Evolutionary conservation across 2,888 invertebrate genomes (phyloP).

Genomic region (Meiosimyza decipiens): DNA sequence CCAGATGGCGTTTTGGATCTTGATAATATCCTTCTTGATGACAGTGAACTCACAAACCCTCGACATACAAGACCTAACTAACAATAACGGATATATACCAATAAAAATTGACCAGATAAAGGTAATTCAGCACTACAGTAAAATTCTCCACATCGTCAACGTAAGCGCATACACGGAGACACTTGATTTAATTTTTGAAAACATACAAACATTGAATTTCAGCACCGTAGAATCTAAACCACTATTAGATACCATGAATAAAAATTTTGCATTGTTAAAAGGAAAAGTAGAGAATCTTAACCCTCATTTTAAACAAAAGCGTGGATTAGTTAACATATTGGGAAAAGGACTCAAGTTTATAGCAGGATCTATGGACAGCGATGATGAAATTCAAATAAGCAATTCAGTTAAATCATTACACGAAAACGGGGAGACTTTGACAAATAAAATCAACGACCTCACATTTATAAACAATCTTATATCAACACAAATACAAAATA

Average conservation of each 20-base stretch:
- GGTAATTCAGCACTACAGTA: conserved; percentile 37
- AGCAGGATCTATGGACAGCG: conserved; percentile 43
- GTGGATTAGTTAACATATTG: conserved; percentile 39
- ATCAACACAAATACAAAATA: conserved; percentile 43
- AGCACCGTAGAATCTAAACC: conserved; percentile 29
- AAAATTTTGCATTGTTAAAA: conserved; percentile 37
- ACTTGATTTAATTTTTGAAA: conserved; percentile 31
- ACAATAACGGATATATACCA: conserved; percentile 42
- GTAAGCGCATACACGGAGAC: conserved; percentile 36
- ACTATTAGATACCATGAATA: conserved; percentile 34
- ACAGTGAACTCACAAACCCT: conserved; percentile 34
- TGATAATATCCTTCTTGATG: conserved; percentile 25
- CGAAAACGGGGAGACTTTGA: conserved; percentile 33
- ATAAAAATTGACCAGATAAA: conserved; percentile 38
- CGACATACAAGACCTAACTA: conserved; percentile 40
- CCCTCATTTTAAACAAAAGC: conserved; percentile 37
- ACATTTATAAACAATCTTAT: too few relatives aligned
- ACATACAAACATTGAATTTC: conserved; percentile 28
- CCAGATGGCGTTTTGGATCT: conserved; percentile 19
- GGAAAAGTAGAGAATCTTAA: conserved; percentile 32
- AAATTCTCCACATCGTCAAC: conserved; percentile 42
- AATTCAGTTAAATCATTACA: conserved; percentile 33
- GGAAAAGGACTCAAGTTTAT: conserved; percentile 41
- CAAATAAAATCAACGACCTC: conserved; percentile 36
- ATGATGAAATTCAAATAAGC: conserved; percentile 40